These are phyloP conservation scores for Cryptus viduatorius DNA, from an alignment of 2,888 invertebrate species.

Conservation along the genomic window DNA sequence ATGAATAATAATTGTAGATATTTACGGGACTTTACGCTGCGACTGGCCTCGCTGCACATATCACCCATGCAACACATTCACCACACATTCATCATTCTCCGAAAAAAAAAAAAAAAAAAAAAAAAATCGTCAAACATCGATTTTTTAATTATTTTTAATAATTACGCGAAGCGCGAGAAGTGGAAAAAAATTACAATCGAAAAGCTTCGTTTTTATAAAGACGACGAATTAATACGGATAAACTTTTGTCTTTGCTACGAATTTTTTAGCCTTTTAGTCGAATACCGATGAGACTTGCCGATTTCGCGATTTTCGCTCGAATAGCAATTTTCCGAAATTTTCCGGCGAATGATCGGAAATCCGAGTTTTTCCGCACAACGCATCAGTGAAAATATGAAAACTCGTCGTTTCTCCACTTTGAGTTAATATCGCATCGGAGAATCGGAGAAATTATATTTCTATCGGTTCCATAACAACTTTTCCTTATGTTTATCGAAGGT, in stretches of 20 bases:
- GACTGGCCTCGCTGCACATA: slow-evolving; percentile 78
- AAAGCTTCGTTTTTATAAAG: background rate
- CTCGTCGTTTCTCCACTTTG: background rate
- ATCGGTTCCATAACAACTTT: slow-evolving; percentile 30
- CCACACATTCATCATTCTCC: slow-evolving; percentile 47
- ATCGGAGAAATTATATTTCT: background rate
- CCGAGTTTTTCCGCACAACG: background rate
- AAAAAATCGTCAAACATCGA: background rate
- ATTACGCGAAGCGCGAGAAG: background rate
- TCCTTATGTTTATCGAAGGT: slow-evolving; percentile 51
- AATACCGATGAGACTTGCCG: too few species aligned
- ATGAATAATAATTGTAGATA: slow-evolving; percentile 55
- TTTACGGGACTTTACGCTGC: slow-evolving; percentile 71
- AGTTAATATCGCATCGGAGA: slow-evolving; percentile 10
- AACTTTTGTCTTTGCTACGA: too few species aligned
- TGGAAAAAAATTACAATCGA: background rate
- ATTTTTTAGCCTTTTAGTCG: too few species aligned
- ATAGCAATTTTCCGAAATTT: background rate
- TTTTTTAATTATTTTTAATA: background rate
- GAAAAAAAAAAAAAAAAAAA: background rate
- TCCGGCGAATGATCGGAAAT: background rate
- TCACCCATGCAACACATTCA: slow-evolving; percentile 72
- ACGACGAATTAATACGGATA: too few species aligned
- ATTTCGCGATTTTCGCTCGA: background rate
- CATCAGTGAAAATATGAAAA: background rate